Evolutionary conservation across 2,797 vertebrate species (phyloP).

Genomic region (Etheostoma perlongum): DNA sequence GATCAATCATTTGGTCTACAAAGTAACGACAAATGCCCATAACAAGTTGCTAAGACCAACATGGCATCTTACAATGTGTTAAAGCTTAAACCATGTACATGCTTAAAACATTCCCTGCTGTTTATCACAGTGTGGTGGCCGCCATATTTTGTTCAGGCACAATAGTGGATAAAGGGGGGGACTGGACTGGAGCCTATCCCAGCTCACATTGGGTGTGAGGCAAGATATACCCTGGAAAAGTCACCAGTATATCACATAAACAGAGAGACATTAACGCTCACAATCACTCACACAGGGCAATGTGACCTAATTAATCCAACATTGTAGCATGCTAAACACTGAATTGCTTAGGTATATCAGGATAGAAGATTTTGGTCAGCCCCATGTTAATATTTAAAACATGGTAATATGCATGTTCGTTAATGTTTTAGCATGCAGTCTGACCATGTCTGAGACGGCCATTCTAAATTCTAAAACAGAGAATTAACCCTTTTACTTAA

Average conservation of each 20-base stretch:
- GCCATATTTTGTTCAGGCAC: neutral
- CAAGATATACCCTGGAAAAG: neutral
- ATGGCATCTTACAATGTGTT: too few relatives aligned
- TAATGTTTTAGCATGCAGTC: neutral
- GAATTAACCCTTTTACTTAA: neutral
- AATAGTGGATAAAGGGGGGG: neutral
- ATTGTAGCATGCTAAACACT: neutral
- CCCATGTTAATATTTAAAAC: neutral
- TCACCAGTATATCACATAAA: too few relatives aligned
- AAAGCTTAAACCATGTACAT: neutral
- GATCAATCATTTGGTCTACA: neutral
- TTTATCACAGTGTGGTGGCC: neutral
- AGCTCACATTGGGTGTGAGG: neutral
- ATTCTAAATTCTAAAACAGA: neutral
- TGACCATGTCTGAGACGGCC: neutral
- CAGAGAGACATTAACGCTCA: neutral
- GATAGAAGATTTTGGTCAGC: too few relatives aligned
- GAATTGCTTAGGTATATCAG: neutral
- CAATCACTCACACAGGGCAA: neutral
- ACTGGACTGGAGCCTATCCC: neutral
- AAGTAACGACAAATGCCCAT: neutral
- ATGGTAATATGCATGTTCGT: neutral
- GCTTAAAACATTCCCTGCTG: neutral
- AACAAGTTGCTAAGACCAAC: neutral
- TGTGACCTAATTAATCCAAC: neutral